These are phyloP conservation scores for Ceyx cyanopectus DNA, from an alignment of 2,113 vertebrate genomes.

Conservation along the genomic window DNA sequence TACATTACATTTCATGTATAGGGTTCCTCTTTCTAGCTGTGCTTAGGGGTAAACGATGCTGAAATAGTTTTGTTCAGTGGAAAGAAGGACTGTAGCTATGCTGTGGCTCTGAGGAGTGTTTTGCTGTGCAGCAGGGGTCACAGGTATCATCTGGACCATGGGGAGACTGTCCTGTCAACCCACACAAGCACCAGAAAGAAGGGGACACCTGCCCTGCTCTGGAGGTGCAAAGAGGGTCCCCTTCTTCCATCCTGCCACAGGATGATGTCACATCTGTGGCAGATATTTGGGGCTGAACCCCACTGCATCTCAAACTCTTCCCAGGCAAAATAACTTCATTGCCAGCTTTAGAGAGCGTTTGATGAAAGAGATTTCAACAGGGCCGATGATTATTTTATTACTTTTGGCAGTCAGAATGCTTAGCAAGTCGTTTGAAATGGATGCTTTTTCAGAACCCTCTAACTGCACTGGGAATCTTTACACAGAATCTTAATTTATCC, in stretches of 20 bases:
- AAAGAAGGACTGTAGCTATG: background rate
- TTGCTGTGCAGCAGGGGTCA: background rate
- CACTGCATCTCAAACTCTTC: background rate
- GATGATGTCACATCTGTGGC: background rate
- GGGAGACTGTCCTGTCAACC: background rate
- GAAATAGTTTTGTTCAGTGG: background rate
- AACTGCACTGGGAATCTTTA: constrained; percentile 52
- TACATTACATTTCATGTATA: background rate
- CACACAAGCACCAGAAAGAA: background rate
- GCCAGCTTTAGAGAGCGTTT: background rate
- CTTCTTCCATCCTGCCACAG: background rate
- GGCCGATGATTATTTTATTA: constrained; percentile 59
- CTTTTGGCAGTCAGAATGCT: constrained; percentile 49
- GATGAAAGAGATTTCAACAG: constrained; percentile 31
- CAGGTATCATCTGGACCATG: background rate
- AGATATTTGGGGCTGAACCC: background rate
- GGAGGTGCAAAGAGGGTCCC: background rate
- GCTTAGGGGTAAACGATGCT: background rate
- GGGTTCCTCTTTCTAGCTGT: background rate
- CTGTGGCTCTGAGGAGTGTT: background rate
- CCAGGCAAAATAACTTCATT: constrained; percentile 22
- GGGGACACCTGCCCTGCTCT: background rate
- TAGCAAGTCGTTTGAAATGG: constrained; percentile 57
- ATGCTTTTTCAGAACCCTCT: constrained; percentile 27
- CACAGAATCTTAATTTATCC: constrained; percentile 63